Conservation (phyloP, 2,888 invertebrate genomes). For the Strigamia crassipes region DNA sequence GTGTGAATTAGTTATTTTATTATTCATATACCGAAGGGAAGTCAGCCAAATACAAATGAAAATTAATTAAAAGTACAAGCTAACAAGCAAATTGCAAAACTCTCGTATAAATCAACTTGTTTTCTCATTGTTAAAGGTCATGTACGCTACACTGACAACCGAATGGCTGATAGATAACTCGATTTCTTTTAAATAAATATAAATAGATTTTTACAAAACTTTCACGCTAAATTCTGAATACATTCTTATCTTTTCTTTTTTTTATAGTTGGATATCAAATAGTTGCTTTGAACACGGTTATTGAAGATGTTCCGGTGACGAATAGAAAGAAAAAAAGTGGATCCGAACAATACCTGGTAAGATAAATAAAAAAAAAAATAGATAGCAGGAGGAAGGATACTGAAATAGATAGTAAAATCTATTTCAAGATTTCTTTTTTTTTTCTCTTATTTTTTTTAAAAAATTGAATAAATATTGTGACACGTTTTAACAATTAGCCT, state of each 20-base stretch:
- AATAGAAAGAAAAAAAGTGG: background rate
- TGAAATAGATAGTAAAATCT: background rate
- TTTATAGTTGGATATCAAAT: slow-evolving; percentile 29
- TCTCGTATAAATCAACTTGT: background rate
- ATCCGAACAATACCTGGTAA: slow-evolving; percentile 17
- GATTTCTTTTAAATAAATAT: too few species aligned
- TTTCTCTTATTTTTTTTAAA: background rate
- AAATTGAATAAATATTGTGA: background rate
- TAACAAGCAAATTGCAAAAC: slow-evolving; percentile 12
- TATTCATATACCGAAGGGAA: slow-evolving; percentile 23
- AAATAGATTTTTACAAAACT: too few species aligned
- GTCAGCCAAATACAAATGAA: background rate
- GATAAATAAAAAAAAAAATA: slow-evolving; percentile 11
- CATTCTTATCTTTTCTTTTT: background rate
- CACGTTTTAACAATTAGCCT: slow-evolving; percentile 6
- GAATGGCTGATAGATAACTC: too few species aligned
- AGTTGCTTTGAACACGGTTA: slow-evolving; percentile 19
- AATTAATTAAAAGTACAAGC: slow-evolving; percentile 20
- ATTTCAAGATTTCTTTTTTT: background rate
- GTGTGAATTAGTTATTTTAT: background rate
- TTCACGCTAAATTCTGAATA: background rate
- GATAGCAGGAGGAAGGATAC: background rate
- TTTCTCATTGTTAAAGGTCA: background rate
- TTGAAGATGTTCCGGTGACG: slow-evolving; percentile 27
- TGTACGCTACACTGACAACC: too few species aligned